phyloP scores from a whole-genome alignment of 2,113 vertebrate species.

The Muntiacus muntjak region DNA sequence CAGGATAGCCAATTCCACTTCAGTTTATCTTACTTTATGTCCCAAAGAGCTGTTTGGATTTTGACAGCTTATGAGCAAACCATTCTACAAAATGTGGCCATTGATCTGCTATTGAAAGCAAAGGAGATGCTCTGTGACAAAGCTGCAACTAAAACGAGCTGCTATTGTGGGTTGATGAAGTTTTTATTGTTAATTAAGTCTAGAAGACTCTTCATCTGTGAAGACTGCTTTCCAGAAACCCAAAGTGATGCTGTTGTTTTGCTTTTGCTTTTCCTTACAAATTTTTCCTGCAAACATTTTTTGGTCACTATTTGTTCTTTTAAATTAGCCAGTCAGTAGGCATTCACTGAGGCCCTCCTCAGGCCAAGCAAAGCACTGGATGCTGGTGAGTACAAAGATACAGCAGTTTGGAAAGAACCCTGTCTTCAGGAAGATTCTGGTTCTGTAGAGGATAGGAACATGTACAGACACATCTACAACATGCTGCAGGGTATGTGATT shows the following conservation, averaged over 20 bases:
- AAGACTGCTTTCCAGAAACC: constrained; percentile 21
- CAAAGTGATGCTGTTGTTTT: neutral
- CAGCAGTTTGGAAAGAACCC: neutral
- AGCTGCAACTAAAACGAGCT: neutral
- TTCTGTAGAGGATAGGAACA: neutral
- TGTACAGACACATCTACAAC: neutral
- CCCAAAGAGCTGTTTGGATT: constrained; percentile 23
- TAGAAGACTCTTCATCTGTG: constrained; percentile 31
- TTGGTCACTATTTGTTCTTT: neutral
- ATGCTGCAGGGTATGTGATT: neutral
- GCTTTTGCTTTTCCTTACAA: neutral
- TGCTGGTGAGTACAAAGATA: neutral
- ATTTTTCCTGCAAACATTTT: neutral
- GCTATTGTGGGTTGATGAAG: constrained; percentile 37
- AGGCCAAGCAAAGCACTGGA: too few species aligned
- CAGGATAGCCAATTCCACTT: constrained; percentile 59
- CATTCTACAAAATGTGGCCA: constrained; percentile 37
- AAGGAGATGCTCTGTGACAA: constrained; percentile 3
- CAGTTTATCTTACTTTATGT: constrained; percentile 63
- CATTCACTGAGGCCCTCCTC: neutral
- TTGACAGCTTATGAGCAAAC: constrained; percentile 55
- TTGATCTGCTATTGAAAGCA: constrained; percentile 41
- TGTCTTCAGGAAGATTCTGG: neutral
- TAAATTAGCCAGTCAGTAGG: neutral
- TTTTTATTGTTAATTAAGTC: constrained; percentile 74